Evolutionary conservation across 2,888 invertebrate species (phyloP), one percentile per base, ranked within the genome.

Genomic region (Ryuthela nishihirai): DNA sequence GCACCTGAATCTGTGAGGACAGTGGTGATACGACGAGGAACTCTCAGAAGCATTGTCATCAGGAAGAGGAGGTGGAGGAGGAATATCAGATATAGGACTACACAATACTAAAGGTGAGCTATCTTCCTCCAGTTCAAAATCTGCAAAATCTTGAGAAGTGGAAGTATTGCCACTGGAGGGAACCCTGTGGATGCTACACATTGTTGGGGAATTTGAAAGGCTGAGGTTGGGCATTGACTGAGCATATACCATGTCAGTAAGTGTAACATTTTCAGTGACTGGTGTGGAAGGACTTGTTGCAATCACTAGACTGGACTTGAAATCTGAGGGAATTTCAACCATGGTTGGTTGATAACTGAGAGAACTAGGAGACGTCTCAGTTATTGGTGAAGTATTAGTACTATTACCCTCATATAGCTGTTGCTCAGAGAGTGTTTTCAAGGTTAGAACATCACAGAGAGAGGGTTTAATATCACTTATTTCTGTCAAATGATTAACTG

Each of bases 151-250:
- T 44, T 65, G 64, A 29, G 65, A 66, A 4, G 66, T 66, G 10
- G 66, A 66, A 17, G 66, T 64, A 24, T 66, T 62, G 12, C 65
- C 66, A 35, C 64, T 64, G 9, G 64, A 64, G n/a, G 65, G 65
- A 15, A 50, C 53, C 40, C 58, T 36, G 17, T 41, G 48, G 12
- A 61, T 36, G 7, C 59, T 26, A 17, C 42, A 25, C 32, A 53
- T 39, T 24, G 49, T 25, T 24, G 49, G 18, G n/a, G 64, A 65
- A 24, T 46, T 41, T 9, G 59, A 44, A 18, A 53, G 9, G 40
- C 34, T 64, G 17, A 65, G 49, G 41, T 65, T 65, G 42, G 65
- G 65, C 47, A 65, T 54, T n/a, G 65, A 65, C 53, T 65, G 65
- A 18, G 60, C 63, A 29, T 63, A 54, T 15, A 59, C 34, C 18